phyloP scores from a whole-genome alignment of 2,888 invertebrate genomes.

The Euplexia lucipara region DNA sequence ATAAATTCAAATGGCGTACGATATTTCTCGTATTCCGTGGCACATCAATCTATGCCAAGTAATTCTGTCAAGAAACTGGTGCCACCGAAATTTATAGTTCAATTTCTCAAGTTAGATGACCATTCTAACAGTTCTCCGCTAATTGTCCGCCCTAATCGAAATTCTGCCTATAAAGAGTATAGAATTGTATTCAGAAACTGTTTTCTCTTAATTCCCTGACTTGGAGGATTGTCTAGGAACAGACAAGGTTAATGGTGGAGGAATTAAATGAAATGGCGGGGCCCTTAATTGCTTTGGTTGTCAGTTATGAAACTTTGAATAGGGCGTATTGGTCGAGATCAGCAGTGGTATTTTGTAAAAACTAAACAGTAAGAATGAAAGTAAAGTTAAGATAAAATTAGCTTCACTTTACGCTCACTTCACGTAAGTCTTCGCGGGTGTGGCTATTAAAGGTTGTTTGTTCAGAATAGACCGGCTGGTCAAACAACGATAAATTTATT shows the following conservation, averaged over 20 bases:
- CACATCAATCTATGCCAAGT: slow-evolving; percentile 85
- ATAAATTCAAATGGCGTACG: slow-evolving; percentile 79
- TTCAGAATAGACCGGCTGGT: too few species aligned
- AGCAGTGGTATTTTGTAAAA: too few species aligned
- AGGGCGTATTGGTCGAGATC: neutral
- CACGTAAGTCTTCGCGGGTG: too few species aligned
- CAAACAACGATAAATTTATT: too few species aligned
- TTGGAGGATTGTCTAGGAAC: slow-evolving; percentile 24
- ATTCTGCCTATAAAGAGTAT: slow-evolving; percentile 55
- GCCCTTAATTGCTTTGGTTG: slow-evolving; percentile 21
- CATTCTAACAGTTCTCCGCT: slow-evolving; percentile 60
- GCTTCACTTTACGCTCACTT: too few species aligned
- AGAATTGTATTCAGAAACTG: slow-evolving; percentile 50
- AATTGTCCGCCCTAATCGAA: slow-evolving; percentile 65
- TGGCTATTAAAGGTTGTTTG: too few species aligned
- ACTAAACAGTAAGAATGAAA: too few species aligned
- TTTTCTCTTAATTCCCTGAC: slow-evolving; percentile 52
- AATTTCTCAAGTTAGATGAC: slow-evolving; percentile 75
- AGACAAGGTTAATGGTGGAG: slow-evolving; percentile 36
- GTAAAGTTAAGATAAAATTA: too few species aligned
- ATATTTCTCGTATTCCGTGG: slow-evolving; percentile 79
- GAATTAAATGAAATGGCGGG: slow-evolving; percentile 30
- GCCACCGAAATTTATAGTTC: slow-evolving; percentile 78
- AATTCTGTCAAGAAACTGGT: slow-evolving; percentile 79
- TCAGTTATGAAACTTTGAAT: slow-evolving; percentile 26